Evolutionary conservation across 2,888 invertebrate species (phyloP).

Genomic region (Dastarcus helophoroides): DNA sequence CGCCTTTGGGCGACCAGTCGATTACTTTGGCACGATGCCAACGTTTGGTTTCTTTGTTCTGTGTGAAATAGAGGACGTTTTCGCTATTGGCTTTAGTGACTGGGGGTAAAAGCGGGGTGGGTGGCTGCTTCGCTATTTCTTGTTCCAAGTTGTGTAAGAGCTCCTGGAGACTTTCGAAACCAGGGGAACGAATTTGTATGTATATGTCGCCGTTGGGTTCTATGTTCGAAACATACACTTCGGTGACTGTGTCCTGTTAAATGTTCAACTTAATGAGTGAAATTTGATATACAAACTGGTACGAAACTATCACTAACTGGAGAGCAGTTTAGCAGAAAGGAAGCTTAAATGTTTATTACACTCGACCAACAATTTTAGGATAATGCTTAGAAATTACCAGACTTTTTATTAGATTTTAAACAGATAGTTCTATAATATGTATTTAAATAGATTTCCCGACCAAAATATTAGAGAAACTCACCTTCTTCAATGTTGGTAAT

Average conservation of each 20-base stretch:
- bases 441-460: no score
- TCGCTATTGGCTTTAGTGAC: slow-evolving; percentile 22
- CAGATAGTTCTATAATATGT: no score
- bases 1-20: slow-evolving; percentile 31
- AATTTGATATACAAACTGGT: no score
- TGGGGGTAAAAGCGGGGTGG: slow-evolving; percentile 11
- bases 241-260: slow-evolving; percentile 24
- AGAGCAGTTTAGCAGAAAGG: no score
- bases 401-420: no score
- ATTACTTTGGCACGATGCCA: slow-evolving; percentile 42
- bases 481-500: slow-evolving; percentile 22
- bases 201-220: slow-evolving; percentile 36
- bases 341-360: no score
- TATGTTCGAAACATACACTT: slow-evolving; percentile 35
- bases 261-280: slow-evolving; percentile 5
- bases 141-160: slow-evolving; percentile 26
- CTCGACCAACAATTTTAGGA: no score
- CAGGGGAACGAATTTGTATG: slow-evolving; percentile 33
- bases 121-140: slow-evolving; percentile 17
- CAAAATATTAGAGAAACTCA: no score
- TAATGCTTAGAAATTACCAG: no score
- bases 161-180: slow-evolving; percentile 25
- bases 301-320: no score
- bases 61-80: slow-evolving; percentile 39
- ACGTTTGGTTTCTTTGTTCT: slow-evolving; percentile 30